Percentiles rank a stretch among this genome's conserved stretches.
phyloP scores from a whole-genome alignment of 1,140 invertebrate genomes.

The Schlechtendalia chinensis region DNA sequence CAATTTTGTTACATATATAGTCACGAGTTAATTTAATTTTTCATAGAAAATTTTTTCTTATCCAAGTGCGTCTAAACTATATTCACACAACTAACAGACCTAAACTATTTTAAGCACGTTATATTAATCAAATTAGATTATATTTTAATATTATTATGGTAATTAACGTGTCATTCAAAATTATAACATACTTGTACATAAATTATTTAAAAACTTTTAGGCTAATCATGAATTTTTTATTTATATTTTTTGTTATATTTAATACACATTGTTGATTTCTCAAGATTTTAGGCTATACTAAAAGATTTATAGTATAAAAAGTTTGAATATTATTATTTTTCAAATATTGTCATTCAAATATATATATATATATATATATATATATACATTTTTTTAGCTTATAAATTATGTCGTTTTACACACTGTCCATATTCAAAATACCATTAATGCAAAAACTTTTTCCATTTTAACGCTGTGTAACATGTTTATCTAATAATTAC shows the following conservation, averaged over 20 bases:
- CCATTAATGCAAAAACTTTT: too few relatives aligned
- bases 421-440: too few relatives aligned
- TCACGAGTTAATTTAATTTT: constrained; percentile 21
- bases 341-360: too few relatives aligned
- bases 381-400: too few relatives aligned
- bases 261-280: too few relatives aligned
- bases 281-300: background rate
- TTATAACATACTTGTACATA: background rate
- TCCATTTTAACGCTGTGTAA: too few relatives aligned
- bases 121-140: constrained; percentile 7
- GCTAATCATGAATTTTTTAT: background rate
- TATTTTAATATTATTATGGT: background rate
- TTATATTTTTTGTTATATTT: background rate
- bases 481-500: too few relatives aligned
- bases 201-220: background rate
- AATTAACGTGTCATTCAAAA: background rate
- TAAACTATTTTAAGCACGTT: background rate
- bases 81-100: background rate
- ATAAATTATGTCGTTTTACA: too few relatives aligned
- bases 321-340: background rate
- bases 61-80: background rate
- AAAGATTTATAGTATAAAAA: background rate
- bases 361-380: too few relatives aligned
- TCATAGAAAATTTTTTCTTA: background rate
- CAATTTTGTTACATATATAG: background rate